Evolutionary conservation across 2,113 vertebrate species (phyloP).

Genomic region (Artemisiospiza belli): DNA sequence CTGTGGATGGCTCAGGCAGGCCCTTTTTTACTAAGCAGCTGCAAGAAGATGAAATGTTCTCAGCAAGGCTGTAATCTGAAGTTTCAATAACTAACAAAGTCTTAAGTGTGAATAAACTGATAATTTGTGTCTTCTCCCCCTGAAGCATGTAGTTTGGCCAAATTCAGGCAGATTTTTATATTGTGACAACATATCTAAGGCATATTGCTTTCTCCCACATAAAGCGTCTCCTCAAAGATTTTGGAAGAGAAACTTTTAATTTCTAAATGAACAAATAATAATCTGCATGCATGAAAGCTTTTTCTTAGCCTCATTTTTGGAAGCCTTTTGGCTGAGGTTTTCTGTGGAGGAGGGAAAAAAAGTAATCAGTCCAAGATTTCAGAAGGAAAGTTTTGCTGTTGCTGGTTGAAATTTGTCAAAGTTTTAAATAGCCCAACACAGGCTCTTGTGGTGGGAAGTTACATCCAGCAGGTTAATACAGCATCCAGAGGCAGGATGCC

Average conservation of each 20-base stretch:
- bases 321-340: not conserved
- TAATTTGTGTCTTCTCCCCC: not conserved
- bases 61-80: not conserved
- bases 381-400: not conserved
- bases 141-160: not conserved
- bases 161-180: not conserved
- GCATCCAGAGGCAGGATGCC: not conserved
- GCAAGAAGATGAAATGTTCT: not conserved
- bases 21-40: not conserved
- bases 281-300: not conserved
- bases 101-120: not conserved
- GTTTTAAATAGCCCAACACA: slow-evolving; percentile 3
- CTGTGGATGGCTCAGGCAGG: not conserved
- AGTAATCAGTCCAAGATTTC: not conserved
- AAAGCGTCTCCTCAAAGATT: not conserved
- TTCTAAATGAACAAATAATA: not conserved
- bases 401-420: not conserved
- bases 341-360: not conserved
- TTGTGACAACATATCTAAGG: not conserved
- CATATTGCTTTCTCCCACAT: not conserved
- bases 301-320: not conserved
- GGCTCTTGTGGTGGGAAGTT: not conserved
- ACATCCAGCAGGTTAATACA: not conserved
- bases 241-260: not conserved
- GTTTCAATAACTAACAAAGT: not conserved